Evolutionary conservation across 2,888 invertebrate genomes (phyloP).

Genomic region (Keiferia lycopersicella): DNA sequence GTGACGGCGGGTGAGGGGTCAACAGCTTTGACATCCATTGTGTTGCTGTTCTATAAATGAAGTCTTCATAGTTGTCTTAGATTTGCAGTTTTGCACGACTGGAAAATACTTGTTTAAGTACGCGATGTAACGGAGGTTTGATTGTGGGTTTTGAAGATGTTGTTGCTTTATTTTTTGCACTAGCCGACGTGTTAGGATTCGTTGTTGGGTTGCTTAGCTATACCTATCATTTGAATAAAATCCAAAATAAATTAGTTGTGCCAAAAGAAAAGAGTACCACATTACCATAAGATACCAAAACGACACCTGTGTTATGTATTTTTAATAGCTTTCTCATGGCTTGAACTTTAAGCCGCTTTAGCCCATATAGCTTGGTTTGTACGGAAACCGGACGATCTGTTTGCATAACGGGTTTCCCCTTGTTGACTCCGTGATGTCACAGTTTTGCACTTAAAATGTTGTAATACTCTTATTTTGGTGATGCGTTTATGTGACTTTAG

Average conservation of each 20-base stretch:
- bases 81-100: not conserved
- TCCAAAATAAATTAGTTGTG: no score
- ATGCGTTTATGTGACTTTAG: not conserved
- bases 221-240: no score
- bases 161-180: no score
- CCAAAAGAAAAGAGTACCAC: no score
- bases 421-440: constrained; percentile 44
- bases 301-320: not conserved
- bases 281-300: no score
- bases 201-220: not conserved
- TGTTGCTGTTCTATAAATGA: constrained; percentile 7
- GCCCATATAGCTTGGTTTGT: constrained; percentile 37
- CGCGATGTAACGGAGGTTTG: no score
- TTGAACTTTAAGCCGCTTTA: constrained; percentile 43
- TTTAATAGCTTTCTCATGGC: not conserved
- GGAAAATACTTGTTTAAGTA: no score
- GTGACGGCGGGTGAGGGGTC: constrained; percentile 10
- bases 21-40: constrained; percentile 23
- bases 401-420: constrained; percentile 59
- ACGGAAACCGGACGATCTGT: constrained; percentile 45
- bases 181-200: not conserved
- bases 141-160: no score
- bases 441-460: constrained; percentile 32
- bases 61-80: not conserved
- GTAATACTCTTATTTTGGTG: constrained; percentile 25